Evolutionary conservation across 2,797 vertebrate species (phyloP).

Genomic region (Myotis pilosus): DNA sequence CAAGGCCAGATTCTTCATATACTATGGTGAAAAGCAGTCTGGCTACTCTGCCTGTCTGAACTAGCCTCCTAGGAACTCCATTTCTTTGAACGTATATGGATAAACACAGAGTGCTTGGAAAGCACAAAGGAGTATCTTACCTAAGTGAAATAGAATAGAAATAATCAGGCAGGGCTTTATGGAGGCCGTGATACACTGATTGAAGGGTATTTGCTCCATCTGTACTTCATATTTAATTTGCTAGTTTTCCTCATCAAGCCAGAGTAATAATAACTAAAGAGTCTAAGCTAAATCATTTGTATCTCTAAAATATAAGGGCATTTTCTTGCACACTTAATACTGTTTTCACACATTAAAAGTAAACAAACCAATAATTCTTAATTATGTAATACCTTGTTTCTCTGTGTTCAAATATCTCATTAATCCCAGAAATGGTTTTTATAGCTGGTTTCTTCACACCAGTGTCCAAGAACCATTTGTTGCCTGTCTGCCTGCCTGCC

Average conservation of each 20-base stretch:
- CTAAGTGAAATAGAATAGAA: background rate
- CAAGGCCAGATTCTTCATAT: background rate
- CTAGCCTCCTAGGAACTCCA: background rate
- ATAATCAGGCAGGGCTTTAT: background rate
- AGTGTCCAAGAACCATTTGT: background rate
- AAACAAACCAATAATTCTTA: background rate
- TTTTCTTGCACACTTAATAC: background rate
- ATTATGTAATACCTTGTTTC: background rate
- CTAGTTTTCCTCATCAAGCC: background rate
- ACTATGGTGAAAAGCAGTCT: background rate
- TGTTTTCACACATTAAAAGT: background rate
- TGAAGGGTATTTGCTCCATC: background rate
- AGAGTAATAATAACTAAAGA: background rate
- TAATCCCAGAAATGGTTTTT: background rate
- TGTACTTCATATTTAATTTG: background rate
- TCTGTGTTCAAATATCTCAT: background rate
- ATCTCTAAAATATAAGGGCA: background rate
- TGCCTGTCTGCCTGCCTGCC: background rate
- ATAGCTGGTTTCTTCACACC: background rate
- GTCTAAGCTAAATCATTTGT: slow-evolving; percentile 8
- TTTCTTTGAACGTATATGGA: background rate
- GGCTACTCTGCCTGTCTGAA: background rate
- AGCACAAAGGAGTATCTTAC: background rate
- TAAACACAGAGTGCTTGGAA: background rate
- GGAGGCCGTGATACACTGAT: background rate